phyloP scores from a whole-genome alignment of 1,140 invertebrate species.

The Bombyx mandarina region DNA sequence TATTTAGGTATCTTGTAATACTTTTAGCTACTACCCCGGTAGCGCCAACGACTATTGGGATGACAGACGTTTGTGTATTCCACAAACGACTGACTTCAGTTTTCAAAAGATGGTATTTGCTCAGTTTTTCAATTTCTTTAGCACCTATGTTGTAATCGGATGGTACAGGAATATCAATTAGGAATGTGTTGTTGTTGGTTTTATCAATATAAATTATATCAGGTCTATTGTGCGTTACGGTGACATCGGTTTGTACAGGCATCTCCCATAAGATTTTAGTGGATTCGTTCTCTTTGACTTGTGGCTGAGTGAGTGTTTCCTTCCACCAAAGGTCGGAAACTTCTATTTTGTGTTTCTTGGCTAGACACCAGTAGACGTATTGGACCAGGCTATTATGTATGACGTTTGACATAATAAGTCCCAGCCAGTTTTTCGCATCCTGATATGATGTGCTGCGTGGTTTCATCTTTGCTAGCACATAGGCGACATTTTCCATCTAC shows the following conservation, averaged over 20 bases:
- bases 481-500: too few species aligned
- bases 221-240: conserved; percentile 13
- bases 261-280: conserved; percentile 14
- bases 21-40: conserved; percentile 7
- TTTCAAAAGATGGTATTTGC: conserved; percentile 14
- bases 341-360: too few species aligned
- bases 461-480: too few species aligned
- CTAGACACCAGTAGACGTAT: too few species aligned
- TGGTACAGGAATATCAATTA: too few species aligned
- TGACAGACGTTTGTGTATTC: conserved; percentile 7
- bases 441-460: too few species aligned
- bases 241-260: conserved; percentile 10
- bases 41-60: conserved; percentile 11
- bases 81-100: conserved; percentile 7
- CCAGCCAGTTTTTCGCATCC: too few species aligned
- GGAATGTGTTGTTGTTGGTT: conserved; percentile 3
- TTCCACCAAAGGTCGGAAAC: too few species aligned
- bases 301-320: not conserved
- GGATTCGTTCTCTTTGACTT: conserved; percentile 9
- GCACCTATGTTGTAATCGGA: too few species aligned
- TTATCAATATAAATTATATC: conserved; percentile 12
- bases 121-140: conserved; percentile 13
- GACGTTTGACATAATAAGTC: too few species aligned
- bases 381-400: too few species aligned
- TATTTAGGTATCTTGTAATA: too few species aligned